Evolutionary conservation across 2,888 invertebrate species (phyloP), one percentile per base, ranked within the genome.

Genomic region (Dasypogon diadema): DNA sequence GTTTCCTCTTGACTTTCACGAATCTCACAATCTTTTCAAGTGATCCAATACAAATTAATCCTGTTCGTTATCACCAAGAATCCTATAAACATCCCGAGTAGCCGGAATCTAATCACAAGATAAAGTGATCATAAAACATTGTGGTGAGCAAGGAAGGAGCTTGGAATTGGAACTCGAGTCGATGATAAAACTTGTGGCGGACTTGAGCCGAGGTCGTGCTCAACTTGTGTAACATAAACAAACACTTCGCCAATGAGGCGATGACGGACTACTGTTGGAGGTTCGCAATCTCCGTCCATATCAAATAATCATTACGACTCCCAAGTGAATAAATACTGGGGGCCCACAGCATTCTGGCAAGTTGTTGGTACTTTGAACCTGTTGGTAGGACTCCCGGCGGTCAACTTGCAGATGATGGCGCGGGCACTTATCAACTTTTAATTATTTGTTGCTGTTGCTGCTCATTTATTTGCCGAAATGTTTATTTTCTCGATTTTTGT

Each of bases 41-140:
- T n/a, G n/a, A 30, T 30, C 8, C 3, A 30, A 30, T 30, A 30
- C 30, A 30, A 30, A 30, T 30, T 30, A 48, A n/a, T 68, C 26
- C 26, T 48, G 22, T 21, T 16, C 48, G 48, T 68, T 48, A 68
- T 48, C 65, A 48, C 48, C 16, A 26, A 48, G 65, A 48, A 46
- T 68, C 48, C 65, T 68, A 48, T 68, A 68, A 68, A 68, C 65
- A 68, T 68, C 65, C 65, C 65, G 65, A 68, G 48, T 68, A 24
- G 26, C 65, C 48, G 65, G 65, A 68, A 68, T 48, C 37, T 4
- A 68, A n/a, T 18, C 65, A 16, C 26, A 16, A 68, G 65, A 68
- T 68, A 68, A 68, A 48, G 24, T 34, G 10, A 21, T 21, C 34
- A 60, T 60, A 60, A 60, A 60, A 30, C 34, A 30, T 42, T 42